phyloP scores from a whole-genome alignment of 2,888 invertebrate species.

The Eupithecia tripunctaria region DNA sequence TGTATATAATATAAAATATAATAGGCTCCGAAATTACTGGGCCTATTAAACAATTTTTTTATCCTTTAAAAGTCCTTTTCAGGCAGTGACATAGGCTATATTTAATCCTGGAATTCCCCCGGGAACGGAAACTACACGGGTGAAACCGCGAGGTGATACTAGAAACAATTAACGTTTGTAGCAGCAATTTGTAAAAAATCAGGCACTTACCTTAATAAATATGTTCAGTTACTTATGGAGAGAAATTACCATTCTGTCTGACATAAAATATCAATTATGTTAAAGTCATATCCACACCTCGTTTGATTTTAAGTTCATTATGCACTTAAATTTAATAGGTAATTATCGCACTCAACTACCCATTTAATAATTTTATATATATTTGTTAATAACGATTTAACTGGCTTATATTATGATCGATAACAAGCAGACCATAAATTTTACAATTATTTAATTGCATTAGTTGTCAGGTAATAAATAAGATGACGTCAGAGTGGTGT shows the following conservation, averaged over 20 bases:
- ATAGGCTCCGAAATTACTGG: no score
- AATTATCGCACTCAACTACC: neutral
- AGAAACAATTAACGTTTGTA: no score
- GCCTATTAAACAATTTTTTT: no score
- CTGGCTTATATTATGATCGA: conserved; percentile 4
- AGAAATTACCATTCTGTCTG: neutral
- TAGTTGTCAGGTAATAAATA: conserved; percentile 35
- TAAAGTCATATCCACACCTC: neutral
- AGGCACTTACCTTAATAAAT: neutral
- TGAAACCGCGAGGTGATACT: no score
- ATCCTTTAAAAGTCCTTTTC: no score
- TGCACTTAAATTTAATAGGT: neutral
- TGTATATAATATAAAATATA: no score
- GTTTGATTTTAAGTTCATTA: neutral
- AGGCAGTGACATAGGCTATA: no score
- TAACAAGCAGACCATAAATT: neutral
- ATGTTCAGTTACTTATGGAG: neutral
- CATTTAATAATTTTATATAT: neutral
- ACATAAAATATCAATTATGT: neutral
- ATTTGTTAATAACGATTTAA: neutral
- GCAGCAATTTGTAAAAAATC: no score
- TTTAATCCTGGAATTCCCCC: no score
- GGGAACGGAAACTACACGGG: no score
- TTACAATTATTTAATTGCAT: conserved; percentile 29
- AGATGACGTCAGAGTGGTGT: conserved; percentile 36